These are phyloP conservation scores for Myripristis murdjan DNA, from an alignment of 2,797 vertebrate genomes.

Conservation along the genomic window DNA sequence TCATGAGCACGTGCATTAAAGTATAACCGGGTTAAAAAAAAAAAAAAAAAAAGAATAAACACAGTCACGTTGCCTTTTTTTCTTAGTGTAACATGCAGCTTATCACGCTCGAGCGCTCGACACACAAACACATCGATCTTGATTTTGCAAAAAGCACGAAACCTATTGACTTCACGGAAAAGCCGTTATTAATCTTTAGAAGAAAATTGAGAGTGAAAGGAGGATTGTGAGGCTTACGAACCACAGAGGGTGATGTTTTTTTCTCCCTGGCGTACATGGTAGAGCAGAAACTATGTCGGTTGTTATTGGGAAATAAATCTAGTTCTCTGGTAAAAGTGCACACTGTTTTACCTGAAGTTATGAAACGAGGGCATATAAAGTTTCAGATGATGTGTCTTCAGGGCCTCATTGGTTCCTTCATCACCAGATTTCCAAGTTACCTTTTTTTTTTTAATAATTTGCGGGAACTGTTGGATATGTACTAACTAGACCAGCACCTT, in stretches of 20 bases:
- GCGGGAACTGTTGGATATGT: conserved; percentile 31
- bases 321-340: conserved; percentile 39
- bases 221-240: conserved; percentile 1
- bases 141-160: background rate
- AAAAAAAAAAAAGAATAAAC: background rate
- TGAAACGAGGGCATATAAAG: conserved; percentile 12
- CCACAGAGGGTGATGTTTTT: background rate
- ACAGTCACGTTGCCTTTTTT: background rate
- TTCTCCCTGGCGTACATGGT: background rate
- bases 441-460: conserved; percentile 34
- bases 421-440: conserved; percentile 30
- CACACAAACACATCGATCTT: background rate
- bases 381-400: conserved; percentile 30
- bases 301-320: conserved; percentile 18
- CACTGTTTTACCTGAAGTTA: conserved; percentile 35
- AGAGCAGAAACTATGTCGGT: background rate
- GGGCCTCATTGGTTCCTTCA: conserved; percentile 32
- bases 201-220: conserved; percentile 11
- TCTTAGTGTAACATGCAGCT: background rate
- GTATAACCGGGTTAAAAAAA: background rate
- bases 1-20: conserved; percentile 8
- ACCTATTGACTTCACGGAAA: background rate
- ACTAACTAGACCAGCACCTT: conserved; percentile 37
- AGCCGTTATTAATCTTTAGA: conserved; percentile 11
- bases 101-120: background rate